These are phyloP conservation scores for Stenolophus ochropezus DNA, from an alignment of 2,888 invertebrate species.

Conservation along the genomic window DNA sequence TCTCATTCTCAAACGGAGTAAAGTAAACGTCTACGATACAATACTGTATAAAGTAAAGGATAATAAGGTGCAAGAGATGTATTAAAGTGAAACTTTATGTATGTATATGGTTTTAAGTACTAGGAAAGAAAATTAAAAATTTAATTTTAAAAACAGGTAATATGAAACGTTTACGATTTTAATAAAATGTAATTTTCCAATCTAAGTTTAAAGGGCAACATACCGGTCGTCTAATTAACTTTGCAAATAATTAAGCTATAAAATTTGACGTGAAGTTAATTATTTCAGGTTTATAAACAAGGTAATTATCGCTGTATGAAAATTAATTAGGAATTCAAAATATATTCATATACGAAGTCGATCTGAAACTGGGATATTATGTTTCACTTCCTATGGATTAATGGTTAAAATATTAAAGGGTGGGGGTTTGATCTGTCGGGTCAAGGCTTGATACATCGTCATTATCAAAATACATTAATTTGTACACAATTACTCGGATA, in stretches of 20 bases:
- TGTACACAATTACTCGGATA: not conserved
- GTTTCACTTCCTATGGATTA: not conserved
- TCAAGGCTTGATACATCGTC: not conserved
- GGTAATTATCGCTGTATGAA: constrained; percentile 8
- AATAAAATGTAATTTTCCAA: too few relatives aligned
- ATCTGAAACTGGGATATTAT: not conserved
- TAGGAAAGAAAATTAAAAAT: too few relatives aligned
- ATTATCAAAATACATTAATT: not conserved
- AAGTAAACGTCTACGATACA: too few relatives aligned
- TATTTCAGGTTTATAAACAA: constrained; percentile 34
- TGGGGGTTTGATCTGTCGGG: not conserved
- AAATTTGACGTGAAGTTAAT: constrained; percentile 11
- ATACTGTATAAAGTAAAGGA: too few relatives aligned
- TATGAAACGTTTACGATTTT: too few relatives aligned
- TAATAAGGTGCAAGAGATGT: too few relatives aligned
- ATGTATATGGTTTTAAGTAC: too few relatives aligned
- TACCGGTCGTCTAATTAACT: not conserved
- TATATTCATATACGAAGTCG: not conserved
- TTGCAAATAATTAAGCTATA: constrained; percentile 5
- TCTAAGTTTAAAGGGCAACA: constrained; percentile 4
- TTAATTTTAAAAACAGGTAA: too few relatives aligned
- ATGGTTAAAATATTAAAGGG: not conserved
- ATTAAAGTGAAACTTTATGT: too few relatives aligned
- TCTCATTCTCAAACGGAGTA: too few relatives aligned
- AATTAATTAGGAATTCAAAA: constrained; percentile 14